Percentiles rank a stretch among this genome's conserved stretches.
These are phyloP conservation scores for Bujurquina vittata DNA, from an alignment of 2,113 vertebrate genomes.

Conservation along the genomic window DNA sequence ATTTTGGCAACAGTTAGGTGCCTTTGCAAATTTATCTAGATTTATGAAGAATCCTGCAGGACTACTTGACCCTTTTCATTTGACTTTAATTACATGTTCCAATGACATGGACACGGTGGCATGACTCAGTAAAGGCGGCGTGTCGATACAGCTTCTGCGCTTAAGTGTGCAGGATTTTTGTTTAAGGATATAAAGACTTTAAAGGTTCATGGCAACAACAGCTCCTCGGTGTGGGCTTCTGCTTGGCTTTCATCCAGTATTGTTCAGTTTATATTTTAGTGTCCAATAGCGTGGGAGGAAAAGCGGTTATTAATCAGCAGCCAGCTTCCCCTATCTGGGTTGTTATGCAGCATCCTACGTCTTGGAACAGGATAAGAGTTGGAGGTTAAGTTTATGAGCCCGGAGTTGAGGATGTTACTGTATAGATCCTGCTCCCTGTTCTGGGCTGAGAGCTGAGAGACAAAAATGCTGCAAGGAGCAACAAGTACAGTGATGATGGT, in stretches of 20 bases:
- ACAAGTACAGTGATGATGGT: background rate
- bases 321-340: slow-evolving; percentile 30
- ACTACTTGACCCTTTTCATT: slow-evolving; percentile 21
- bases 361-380: slow-evolving; percentile 43
- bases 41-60: background rate
- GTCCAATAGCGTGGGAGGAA: slow-evolving; percentile 57
- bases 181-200: slow-evolving; percentile 5
- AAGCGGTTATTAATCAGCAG: slow-evolving; percentile 62
- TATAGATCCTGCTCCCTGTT: background rate
- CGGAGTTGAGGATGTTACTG: slow-evolving; percentile 24
- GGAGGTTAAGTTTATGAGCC: slow-evolving; percentile 44
- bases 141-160: background rate
- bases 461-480: slow-evolving; percentile 19
- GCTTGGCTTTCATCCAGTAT: slow-evolving; percentile 29
- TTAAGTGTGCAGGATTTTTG: background rate
- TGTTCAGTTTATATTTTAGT: slow-evolving; percentile 30
- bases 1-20: background rate
- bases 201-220: slow-evolving; percentile 39
- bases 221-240: slow-evolving; percentile 19
- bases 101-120: background rate
- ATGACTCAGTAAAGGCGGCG: background rate
- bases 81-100: slow-evolving; percentile 16
- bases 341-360: slow-evolving; percentile 51
- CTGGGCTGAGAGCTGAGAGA: background rate
- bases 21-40: background rate